Conservation (phyloP, 2,888 invertebrate species). For the Odontocerum albicorne region DNA sequence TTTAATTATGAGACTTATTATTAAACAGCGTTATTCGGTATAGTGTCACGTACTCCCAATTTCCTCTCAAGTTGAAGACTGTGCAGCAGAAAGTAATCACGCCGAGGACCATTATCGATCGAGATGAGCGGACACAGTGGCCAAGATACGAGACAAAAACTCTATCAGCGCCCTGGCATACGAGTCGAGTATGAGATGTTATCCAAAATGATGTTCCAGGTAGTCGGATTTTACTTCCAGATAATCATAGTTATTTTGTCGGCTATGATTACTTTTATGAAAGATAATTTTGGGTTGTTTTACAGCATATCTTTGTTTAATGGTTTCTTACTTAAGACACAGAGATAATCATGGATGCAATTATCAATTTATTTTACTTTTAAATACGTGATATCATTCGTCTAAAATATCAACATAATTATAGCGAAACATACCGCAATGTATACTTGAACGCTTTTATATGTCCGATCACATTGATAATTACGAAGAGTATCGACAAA, state of each 20-base stretch:
- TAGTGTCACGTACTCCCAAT: slow-evolving; percentile 36
- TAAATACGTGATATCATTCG: slow-evolving; percentile 9
- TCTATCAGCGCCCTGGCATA: not conserved
- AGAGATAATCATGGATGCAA: slow-evolving; percentile 4
- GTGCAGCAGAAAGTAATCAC: slow-evolving; percentile 17
- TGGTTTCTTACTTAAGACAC: slow-evolving; percentile 8
- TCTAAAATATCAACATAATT: slow-evolving; percentile 1
- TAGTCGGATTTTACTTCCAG: slow-evolving; percentile 38
- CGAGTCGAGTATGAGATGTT: slow-evolving; percentile 15
- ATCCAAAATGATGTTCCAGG: slow-evolving; percentile 17
- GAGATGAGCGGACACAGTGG: slow-evolving; percentile 11
- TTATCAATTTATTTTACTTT: slow-evolving; percentile 20
- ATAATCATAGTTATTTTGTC: slow-evolving; percentile 52
- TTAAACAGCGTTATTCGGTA: slow-evolving; percentile 31
- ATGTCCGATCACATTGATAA: no score
- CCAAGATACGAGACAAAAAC: not conserved
- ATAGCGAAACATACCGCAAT: not conserved
- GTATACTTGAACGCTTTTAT: no score
- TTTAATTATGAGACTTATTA: slow-evolving; percentile 36
- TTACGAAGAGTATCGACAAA: no score
- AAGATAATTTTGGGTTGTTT: slow-evolving; percentile 45
- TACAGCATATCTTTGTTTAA: slow-evolving; percentile 17
- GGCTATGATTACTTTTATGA: slow-evolving; percentile 48
- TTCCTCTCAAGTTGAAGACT: slow-evolving; percentile 21
- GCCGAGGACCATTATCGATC: slow-evolving; percentile 22